These are phyloP conservation scores for Eurystomus gularis DNA, from an alignment of 2,113 vertebrate genomes.

Conservation along the genomic window DNA sequence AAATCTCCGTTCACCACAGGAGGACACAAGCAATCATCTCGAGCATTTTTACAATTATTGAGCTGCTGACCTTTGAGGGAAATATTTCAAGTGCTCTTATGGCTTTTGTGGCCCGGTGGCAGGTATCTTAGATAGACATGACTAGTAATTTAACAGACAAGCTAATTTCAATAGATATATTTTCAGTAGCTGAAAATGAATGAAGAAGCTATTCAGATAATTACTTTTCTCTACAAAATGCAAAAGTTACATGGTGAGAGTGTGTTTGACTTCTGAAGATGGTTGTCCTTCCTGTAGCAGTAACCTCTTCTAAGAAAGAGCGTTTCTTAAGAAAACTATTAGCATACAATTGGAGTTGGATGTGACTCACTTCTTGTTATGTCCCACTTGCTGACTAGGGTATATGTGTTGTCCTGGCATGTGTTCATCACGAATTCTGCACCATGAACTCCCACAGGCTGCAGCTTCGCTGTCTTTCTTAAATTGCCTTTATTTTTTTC, in stretches of 20 bases:
- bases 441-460: neutral
- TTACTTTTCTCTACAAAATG: neutral
- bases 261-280: neutral
- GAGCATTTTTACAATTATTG: neutral
- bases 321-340: neutral
- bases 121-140: neutral
- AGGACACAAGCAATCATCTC: neutral
- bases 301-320: neutral
- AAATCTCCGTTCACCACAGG: too few relatives aligned
- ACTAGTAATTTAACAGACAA: neutral
- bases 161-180: accelerated
- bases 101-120: neutral
- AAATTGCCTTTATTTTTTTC: neutral
- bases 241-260: neutral
- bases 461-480: neutral
- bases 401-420: neutral
- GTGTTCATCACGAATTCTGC: neutral
- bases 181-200: neutral
- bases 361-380: neutral
- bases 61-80: neutral
- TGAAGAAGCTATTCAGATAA: neutral
- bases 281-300: neutral
- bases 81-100: neutral
- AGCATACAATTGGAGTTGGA: neutral
- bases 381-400: neutral